Base-by-base conservation (phyloP, 2,888 invertebrate genomes). In the Cordilura impudica region DNA sequence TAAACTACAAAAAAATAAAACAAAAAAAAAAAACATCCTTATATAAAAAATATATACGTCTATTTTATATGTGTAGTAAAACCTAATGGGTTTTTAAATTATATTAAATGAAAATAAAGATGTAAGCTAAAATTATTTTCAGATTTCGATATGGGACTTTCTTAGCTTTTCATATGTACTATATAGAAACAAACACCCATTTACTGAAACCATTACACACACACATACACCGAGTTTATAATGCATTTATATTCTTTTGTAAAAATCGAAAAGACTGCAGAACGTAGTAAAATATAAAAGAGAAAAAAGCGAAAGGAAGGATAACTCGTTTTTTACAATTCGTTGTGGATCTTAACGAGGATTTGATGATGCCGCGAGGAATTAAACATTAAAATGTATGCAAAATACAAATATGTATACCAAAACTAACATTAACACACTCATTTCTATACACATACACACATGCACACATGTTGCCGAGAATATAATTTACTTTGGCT, bases 281-380 rank as follows among this genome's bases (percentile, higher is more conserved):
- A 31, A 12, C 12, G 10, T 31, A 31, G 35, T 39, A 8, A 18
- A 4, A 26, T n/a, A 14, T 14, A 47, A 14, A 45, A 53, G 2
- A 66, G 31, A 63, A 29, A 31, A 23, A 26, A 51, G 65, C 0
- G 10, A 26, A 43, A 56, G 16, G 39, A 60, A 66, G 56, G 61
- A 75, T 71, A 72, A 71, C 65, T 78, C 73, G 58, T 82, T 82
- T 73, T 80, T 81, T 81, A 67, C 60, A 73, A 82, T 81, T 84
- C 82, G 77, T 73, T 65, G 47, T 56, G 78, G 65, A 81, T 73
- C 83, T 84, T 85, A 86, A 86, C 85, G 86, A 86, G 85, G 82
- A 83, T 85, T 85, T 85, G 84, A 85, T 85, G 86, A 85, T 83
- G 84, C 84, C 83, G 82, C 83, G 81, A 83, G 82, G 83, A 84